These are phyloP conservation scores for Dasysyrphus albostriatus DNA, from an alignment of 2,888 invertebrate genomes.

Conservation along the genomic window DNA sequence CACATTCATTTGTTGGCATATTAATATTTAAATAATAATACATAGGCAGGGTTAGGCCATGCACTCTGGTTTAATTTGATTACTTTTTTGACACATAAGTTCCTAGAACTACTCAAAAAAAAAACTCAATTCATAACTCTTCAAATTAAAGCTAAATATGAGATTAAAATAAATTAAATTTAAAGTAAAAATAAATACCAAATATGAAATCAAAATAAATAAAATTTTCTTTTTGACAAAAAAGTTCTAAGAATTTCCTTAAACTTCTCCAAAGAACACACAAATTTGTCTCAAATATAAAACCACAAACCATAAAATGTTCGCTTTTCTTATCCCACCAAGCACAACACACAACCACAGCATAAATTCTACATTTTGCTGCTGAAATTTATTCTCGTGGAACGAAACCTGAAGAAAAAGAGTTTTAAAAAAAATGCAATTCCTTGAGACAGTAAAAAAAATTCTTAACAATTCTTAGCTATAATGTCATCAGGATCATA, in stretches of 20 bases:
- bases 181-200: neutral
- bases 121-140: too few relatives aligned
- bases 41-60: too few relatives aligned
- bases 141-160: too few relatives aligned
- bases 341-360: neutral
- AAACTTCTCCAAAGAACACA: neutral
- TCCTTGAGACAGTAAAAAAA: constrained; percentile 8
- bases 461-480: constrained; percentile 42
- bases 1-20: too few relatives aligned
- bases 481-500: constrained; percentile 40
- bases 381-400: neutral
- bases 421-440: neutral
- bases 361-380: neutral
- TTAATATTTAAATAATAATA: too few relatives aligned
- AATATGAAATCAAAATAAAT: neutral
- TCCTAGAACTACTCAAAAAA: too few relatives aligned
- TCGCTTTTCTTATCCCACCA: neutral
- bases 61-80: too few relatives aligned
- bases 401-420: neutral
- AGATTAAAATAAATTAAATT: neutral
- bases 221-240: neutral
- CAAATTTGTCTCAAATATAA: neutral
- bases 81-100: too few relatives aligned
- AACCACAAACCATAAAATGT: constrained; percentile 11
- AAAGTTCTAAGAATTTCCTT: neutral